Evolutionary conservation across 2,113 vertebrate genomes (phyloP), one percentile per base, ranked within the genome.

Genomic region (Pomatostomus ruficeps): DNA sequence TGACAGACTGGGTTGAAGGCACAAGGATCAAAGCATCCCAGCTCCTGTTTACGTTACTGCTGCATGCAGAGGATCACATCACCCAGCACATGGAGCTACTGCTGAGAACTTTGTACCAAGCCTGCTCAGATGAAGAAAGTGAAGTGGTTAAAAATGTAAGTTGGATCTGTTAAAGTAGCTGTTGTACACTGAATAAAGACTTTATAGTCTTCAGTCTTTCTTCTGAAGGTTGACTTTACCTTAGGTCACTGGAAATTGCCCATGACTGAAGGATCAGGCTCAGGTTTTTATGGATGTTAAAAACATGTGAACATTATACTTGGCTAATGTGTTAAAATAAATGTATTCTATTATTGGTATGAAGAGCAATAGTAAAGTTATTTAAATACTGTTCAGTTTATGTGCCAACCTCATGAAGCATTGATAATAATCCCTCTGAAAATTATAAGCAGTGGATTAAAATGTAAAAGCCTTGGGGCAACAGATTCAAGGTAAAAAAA

Each of bases 61-160:
- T 99, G 5, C 99, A 99, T 3, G 98, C 98, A 0, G 99, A 99
- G 94, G 99, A 99, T 96, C 98, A 99, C 95, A 88, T 96, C 93
- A 99, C 98, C 0, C 99, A 99, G 59, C 99, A 99, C 95, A 98
- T 99, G 94, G 99, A 99, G 79, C 88, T 98, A 0, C 88, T 99
- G 54, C 98, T 99, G 28, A 96, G 98, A 51, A 97, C 98, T 15
- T 88, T 99, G 57, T 98, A 99, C 94, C 98, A 77, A 3, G 98
- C 98, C 0, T 99, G 99, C 48, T 85, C 89, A 0, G 99, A 99
- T 77, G 91, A 98, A 9, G 99, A 99, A 96, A 79, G 12, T 1
- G 91, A 98, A 1, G 98, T 99, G 79, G 98, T 99, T 94, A 90
- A 62, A 92, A 98, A 98, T 5, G 99, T 99, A 95, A 98, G 98